A percentile compares a stretch with the other conserved stretches of the same genome.
Evolutionary conservation across 2,113 vertebrate genomes (phyloP).

Genomic region (Dromiciops gliroides): DNA sequence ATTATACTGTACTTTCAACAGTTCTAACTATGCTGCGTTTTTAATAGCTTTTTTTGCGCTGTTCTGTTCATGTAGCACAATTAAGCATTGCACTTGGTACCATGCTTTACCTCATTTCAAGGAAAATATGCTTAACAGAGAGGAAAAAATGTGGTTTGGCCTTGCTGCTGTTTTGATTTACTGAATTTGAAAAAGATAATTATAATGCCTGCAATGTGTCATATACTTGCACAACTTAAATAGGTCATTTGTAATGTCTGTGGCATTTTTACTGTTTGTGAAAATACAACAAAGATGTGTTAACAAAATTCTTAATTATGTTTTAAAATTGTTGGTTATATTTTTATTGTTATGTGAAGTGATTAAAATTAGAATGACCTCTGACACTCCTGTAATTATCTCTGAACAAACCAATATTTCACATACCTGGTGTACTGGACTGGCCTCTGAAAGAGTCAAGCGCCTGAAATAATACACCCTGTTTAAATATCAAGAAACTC

Average conservation of each 20-base stretch:
- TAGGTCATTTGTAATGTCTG: conserved; percentile 83
- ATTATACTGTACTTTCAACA: conserved; percentile 77
- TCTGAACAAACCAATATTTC: conserved; percentile 73
- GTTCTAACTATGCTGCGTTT: conserved; percentile 86
- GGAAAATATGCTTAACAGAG: conserved; percentile 85
- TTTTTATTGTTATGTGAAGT: conserved; percentile 80
- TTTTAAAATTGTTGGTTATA: conserved; percentile 80
- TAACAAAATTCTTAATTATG: conserved; percentile 81
- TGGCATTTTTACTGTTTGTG: conserved; percentile 84
- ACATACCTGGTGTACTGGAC: conserved; percentile 40
- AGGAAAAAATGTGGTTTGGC: conserved; percentile 87
- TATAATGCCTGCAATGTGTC: conserved; percentile 84
- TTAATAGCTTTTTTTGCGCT: conserved; percentile 81
- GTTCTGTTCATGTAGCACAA: conserved; percentile 93
- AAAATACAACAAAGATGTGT: conserved; percentile 80
- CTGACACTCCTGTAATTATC: conserved; percentile 82
- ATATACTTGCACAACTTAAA: conserved; percentile 84
- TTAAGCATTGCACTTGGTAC: conserved; percentile 94
- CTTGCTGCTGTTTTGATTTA: conserved; percentile 92
- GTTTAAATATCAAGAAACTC: conserved; percentile 52
- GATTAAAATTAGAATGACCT: conserved; percentile 82
- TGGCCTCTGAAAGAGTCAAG: conserved; percentile 64
- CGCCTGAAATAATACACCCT: conserved; percentile 54
- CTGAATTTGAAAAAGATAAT: conserved; percentile 85
- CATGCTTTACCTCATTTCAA: conserved; percentile 97